Conservation (phyloP, 2,797 vertebrate species). For the Poecile montanus region DNA sequence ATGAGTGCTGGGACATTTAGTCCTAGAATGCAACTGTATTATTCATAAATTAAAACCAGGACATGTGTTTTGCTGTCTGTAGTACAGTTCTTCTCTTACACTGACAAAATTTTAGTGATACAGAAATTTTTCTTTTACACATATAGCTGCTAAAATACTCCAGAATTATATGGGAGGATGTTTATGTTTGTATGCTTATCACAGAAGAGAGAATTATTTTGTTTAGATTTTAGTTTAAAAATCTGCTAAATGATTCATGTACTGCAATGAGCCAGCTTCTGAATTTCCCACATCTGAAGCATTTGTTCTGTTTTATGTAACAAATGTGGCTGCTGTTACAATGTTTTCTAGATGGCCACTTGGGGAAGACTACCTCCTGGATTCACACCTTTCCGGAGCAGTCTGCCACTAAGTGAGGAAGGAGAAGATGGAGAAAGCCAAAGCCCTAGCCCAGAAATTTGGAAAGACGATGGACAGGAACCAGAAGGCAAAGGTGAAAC, state of each 20-base stretch:
- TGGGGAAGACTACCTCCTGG: slow-evolving; percentile 67
- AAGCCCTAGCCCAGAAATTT: not conserved
- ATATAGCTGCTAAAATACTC: not conserved
- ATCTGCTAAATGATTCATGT: not conserved
- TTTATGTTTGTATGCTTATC: not conserved
- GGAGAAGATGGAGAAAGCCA: not conserved
- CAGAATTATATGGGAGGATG: not conserved
- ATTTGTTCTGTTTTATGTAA: not conserved
- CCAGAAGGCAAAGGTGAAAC: not conserved
- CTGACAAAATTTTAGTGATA: not conserved
- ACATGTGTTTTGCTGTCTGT: not conserved
- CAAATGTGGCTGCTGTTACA: not conserved
- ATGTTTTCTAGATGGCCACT: not conserved
- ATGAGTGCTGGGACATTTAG: not conserved
- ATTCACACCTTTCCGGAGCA: slow-evolving; percentile 73
- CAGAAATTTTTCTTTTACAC: not conserved
- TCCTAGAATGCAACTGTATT: not conserved
- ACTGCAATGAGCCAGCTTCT: not conserved
- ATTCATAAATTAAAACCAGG: not conserved
- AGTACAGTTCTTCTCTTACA: not conserved
- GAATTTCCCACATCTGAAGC: not conserved
- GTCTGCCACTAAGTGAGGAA: rapidly evolving
- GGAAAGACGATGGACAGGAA: not conserved
- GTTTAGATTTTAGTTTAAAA: not conserved
- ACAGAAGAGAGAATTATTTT: not conserved